phyloP scores from a whole-genome alignment of 2,113 vertebrate genomes.

The Tretioscincus oriximinensis region DNA sequence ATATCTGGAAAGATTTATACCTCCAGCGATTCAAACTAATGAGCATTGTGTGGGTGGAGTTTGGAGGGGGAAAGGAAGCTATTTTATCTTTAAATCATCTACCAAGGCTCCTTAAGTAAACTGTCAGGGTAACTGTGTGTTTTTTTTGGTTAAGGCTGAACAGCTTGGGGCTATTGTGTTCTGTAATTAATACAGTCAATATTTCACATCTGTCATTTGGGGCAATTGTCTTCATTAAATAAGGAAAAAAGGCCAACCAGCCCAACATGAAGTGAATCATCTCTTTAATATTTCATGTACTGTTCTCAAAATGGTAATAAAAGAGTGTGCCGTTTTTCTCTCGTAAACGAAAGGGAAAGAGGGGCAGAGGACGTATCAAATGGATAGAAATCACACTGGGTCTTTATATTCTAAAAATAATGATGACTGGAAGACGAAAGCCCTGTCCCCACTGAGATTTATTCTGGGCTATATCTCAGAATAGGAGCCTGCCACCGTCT shows the following conservation, averaged over 20 bases:
- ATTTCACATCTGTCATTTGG: constrained; percentile 10
- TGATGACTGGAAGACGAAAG: not conserved
- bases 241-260: not conserved
- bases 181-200: constrained; percentile 21
- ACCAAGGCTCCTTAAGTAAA: not conserved
- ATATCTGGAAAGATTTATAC: no score
- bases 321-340: not conserved
- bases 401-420: not conserved
- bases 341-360: not conserved
- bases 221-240: constrained; percentile 25
- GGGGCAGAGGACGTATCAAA: not conserved
- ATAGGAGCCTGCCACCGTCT: no score
- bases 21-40: no score
- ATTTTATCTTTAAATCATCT: no score
- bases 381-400: not conserved
- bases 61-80: no score
- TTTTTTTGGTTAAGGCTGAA: not conserved
- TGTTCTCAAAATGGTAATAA: not conserved
- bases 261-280: not conserved
- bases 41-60: no score
- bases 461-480: no score
- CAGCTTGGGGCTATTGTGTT: not conserved
- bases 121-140: not conserved
- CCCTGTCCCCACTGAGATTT: no score
- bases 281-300: constrained; percentile 19